phyloP scores from a whole-genome alignment of 2,888 invertebrate species.

The Exocentrus adspersus region DNA sequence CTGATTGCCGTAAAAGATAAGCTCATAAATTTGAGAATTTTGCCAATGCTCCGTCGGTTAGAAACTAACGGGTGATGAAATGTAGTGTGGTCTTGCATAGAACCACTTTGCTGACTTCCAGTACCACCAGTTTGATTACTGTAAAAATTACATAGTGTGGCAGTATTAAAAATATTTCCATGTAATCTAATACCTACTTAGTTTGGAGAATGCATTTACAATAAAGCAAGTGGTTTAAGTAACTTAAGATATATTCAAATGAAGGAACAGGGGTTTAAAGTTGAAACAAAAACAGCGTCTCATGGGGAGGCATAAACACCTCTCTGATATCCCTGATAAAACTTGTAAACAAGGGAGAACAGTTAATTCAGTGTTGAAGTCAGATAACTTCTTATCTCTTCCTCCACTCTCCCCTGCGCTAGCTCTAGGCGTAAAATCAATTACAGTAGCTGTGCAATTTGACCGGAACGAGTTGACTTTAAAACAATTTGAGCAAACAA shows the following conservation, averaged over 20 bases:
- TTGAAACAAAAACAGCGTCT: too few relatives aligned
- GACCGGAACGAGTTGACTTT: constrained; percentile 15
- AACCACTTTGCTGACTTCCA: background rate
- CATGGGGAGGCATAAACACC: too few relatives aligned
- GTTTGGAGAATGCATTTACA: too few relatives aligned
- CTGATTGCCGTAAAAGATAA: constrained; percentile 22
- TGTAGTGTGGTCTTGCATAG: background rate
- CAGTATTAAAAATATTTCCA: too few relatives aligned
- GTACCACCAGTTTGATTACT: too few relatives aligned
- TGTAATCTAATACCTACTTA: too few relatives aligned
- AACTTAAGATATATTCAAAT: too few relatives aligned
- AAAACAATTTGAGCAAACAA: constrained; percentile 3
- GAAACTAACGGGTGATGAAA: background rate
- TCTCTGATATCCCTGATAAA: background rate
- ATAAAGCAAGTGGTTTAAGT: too few relatives aligned
- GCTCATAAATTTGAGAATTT: constrained; percentile 18
- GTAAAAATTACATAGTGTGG: too few relatives aligned
- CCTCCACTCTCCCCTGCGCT: constrained; percentile 2
- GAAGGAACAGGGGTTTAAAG: too few relatives aligned
- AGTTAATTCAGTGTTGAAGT: background rate
- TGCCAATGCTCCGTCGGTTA: background rate
- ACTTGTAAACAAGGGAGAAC: constrained; percentile 2
- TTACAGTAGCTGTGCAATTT: constrained; percentile 17
- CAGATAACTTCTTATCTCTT: constrained; percentile 19
- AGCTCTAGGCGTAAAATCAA: constrained; percentile 16